Percentiles rank a stretch among this genome's conserved stretches.
Conservation (phyloP, 2,888 invertebrate genomes). For the Hirtodrosophila confusa region DNA sequence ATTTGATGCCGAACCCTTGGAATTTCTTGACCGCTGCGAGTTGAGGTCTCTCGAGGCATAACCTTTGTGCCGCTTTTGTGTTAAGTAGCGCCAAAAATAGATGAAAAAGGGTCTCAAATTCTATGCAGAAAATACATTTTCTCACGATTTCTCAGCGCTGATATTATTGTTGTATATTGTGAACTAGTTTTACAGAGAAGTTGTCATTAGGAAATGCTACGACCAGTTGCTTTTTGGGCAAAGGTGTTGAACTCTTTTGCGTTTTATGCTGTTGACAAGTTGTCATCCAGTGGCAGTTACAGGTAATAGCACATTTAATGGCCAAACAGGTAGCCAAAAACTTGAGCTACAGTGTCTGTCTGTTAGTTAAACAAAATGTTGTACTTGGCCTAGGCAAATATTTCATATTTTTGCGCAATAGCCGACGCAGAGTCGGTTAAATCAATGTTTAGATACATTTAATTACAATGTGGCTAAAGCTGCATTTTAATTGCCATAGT, state of each 20-base stretch:
- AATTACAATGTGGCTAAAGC: slow-evolving; percentile 69
- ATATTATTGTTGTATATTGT: slow-evolving; percentile 42
- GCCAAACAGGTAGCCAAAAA: slow-evolving; percentile 63
- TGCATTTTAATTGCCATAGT: slow-evolving; percentile 70
- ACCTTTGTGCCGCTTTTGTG: slow-evolving; percentile 71
- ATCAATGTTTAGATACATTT: slow-evolving; percentile 78
- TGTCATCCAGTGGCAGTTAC: slow-evolving; percentile 35
- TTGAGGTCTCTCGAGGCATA: slow-evolving; percentile 58
- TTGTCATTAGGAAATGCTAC: slow-evolving; percentile 63
- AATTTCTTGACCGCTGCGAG: slow-evolving; percentile 69
- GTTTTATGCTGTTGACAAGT: slow-evolving; percentile 55
- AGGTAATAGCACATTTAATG: slow-evolving; percentile 50
- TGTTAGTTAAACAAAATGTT: slow-evolving; percentile 43
- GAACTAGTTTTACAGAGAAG: slow-evolving; percentile 74
- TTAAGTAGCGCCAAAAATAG: slow-evolving; percentile 51
- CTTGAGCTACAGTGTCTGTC: slow-evolving; percentile 37
- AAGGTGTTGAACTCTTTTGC: slow-evolving; percentile 74
- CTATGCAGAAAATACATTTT: slow-evolving; percentile 66
- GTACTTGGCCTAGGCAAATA: slow-evolving; percentile 49
- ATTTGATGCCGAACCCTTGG: slow-evolving; percentile 47
- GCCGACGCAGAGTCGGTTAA: slow-evolving; percentile 35
- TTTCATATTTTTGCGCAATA: slow-evolving; percentile 47
- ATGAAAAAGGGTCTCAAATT: slow-evolving; percentile 41
- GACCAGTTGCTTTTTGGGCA: slow-evolving; percentile 16
- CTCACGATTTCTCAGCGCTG: slow-evolving; percentile 74